A percentile compares a stretch with the other conserved stretches of the same genome.
These are phyloP conservation scores for Parauchenoglanis ngamensis DNA, from an alignment of 2,797 vertebrate species.

Conservation along the genomic window DNA sequence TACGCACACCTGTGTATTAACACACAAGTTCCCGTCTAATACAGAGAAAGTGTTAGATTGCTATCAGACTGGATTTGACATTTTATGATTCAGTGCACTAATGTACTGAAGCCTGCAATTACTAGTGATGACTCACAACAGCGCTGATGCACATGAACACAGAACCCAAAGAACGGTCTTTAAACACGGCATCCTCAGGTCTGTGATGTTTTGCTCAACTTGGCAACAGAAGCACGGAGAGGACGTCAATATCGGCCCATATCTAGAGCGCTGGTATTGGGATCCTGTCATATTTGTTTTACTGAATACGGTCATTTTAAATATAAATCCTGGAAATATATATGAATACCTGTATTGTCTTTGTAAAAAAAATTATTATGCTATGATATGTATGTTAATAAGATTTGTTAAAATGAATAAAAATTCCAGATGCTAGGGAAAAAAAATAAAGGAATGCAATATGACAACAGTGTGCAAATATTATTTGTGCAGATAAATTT, in stretches of 20 bases:
- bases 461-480: not conserved
- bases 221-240: not conserved
- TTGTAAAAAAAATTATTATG: not conserved
- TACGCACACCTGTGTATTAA: not conserved
- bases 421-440: not conserved
- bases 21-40: not conserved
- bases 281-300: not conserved
- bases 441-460: not conserved
- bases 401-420: no score
- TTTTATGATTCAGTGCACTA: not conserved
- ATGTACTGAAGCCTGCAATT: not conserved
- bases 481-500: not conserved
- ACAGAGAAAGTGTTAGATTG: not conserved
- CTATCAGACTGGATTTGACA: not conserved
- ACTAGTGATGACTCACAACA: not conserved
- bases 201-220: not conserved
- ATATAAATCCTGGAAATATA: not conserved
- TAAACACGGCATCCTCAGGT: not conserved
- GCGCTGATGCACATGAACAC: not conserved
- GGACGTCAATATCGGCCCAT: no score
- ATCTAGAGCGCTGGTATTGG: not conserved
- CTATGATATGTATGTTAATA: not conserved
- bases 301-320: not conserved
- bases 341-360: not conserved
- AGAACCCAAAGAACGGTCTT: no score